A percentile compares a stretch with the other conserved stretches of the same genome.
Evolutionary conservation across 2,113 vertebrate species (phyloP).

Genomic region (Cheirogaleus medius): DNA sequence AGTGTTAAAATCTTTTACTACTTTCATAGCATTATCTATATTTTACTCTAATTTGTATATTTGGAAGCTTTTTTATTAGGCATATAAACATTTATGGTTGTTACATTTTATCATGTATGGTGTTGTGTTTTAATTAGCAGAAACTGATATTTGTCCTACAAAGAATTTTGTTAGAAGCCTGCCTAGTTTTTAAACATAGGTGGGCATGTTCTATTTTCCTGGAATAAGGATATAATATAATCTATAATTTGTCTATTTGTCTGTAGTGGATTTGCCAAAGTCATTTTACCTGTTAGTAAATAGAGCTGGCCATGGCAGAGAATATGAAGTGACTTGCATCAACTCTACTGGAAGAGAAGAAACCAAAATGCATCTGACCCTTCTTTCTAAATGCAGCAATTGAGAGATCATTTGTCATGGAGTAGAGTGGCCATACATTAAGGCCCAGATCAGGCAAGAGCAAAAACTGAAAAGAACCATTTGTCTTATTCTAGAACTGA

Average conservation of each 20-base stretch:
- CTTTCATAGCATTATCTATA: not conserved
- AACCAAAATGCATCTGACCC: not conserved
- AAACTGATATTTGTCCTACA: not conserved
- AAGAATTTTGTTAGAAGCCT: not conserved
- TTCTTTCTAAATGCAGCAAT: not conserved
- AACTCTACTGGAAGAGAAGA: not conserved
- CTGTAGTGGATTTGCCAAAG: not conserved
- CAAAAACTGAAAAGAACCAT: not conserved
- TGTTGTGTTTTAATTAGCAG: not conserved
- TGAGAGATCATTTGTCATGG: not conserved
- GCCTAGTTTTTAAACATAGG: not conserved
- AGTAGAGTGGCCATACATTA: not conserved
- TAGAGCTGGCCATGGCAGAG: not conserved
- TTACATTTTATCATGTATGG: not conserved
- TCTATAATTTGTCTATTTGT: not conserved
- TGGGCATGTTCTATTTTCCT: not conserved
- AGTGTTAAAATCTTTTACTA: not conserved
- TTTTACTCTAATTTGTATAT: constrained; percentile 1
- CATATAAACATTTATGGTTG: not conserved
- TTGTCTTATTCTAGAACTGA: not conserved
- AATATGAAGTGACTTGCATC: not conserved
- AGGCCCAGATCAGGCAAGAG: not conserved
- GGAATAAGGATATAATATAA: not conserved
- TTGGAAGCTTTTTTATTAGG: not conserved
- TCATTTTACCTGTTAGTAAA: not conserved